These are phyloP conservation scores for Catostomus latipinnis DNA, from an alignment of 2,797 vertebrate genomes.

Conservation along the genomic window DNA sequence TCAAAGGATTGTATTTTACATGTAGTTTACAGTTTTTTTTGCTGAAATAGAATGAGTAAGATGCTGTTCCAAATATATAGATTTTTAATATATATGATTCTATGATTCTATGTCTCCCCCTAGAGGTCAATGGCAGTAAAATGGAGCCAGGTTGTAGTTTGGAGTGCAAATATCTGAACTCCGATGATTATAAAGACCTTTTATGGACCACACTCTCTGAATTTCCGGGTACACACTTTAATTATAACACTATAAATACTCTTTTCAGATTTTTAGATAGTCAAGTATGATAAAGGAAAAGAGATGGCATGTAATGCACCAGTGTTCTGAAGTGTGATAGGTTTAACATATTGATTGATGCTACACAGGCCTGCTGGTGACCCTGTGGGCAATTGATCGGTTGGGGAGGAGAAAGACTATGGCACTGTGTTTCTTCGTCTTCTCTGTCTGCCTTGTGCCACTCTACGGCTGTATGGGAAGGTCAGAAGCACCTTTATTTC, in stretches of 20 bases:
- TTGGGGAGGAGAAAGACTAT: conserved; percentile 97
- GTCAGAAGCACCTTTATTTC: conserved; percentile 66
- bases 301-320: not conserved
- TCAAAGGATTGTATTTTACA: too few species aligned
- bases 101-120: conserved; percentile 61
- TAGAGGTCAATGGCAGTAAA: conserved; percentile 89
- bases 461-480: conserved; percentile 94
- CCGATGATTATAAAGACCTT: conserved; percentile 95
- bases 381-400: conserved; percentile 95
- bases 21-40: too few species aligned
- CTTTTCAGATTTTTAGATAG: not conserved
- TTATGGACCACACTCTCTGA: conserved; percentile 98
- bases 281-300: not conserved
- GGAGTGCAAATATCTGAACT: conserved; percentile 95
- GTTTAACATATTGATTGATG: conserved; percentile 26
- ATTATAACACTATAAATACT: not conserved
- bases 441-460: conserved; percentile 92
- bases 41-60: too few species aligned
- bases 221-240: conserved; percentile 86
- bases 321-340: not conserved
- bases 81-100: not conserved
- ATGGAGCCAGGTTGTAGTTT: conserved; percentile 88
- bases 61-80: too few species aligned
- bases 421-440: conserved; percentile 92
- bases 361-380: conserved; percentile 88